Conservation (phyloP, 2,888 invertebrate genomes). For the Drosophila birchii region DNA sequence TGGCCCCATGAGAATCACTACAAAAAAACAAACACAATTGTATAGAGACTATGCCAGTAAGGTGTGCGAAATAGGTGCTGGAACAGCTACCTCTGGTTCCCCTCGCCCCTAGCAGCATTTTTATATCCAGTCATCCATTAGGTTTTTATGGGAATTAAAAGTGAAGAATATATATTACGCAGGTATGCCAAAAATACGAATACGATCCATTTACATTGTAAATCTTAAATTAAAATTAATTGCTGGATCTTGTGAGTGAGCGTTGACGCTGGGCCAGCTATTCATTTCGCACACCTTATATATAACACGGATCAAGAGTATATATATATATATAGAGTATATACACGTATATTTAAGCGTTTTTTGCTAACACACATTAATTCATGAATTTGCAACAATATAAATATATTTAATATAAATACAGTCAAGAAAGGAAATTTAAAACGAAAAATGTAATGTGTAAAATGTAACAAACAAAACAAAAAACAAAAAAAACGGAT, state of each 20-base stretch:
- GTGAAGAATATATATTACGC: not conserved
- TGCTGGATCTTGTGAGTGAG: not conserved
- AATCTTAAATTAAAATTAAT: slow-evolving; percentile 1
- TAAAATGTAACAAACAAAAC: slow-evolving; percentile 30
- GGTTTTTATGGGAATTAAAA: slow-evolving; percentile 9
- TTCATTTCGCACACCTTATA: slow-evolving; percentile 21
- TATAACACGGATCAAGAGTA: slow-evolving; percentile 38
- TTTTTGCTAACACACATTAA: slow-evolving; percentile 74
- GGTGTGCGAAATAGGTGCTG: slow-evolving; percentile 23
- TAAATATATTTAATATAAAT: slow-evolving; percentile 57
- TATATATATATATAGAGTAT: slow-evolving; percentile 22
- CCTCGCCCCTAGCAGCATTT: not conserved
- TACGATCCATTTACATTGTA: slow-evolving; percentile 5
- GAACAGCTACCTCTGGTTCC: not conserved
- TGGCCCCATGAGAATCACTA: slow-evolving; percentile 36
- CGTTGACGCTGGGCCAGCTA: not conserved
- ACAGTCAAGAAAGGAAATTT: slow-evolving; percentile 25
- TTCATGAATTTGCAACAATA: slow-evolving; percentile 61
- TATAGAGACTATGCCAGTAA: slow-evolving; percentile 35
- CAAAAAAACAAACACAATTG: slow-evolving; percentile 30
- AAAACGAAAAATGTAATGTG: slow-evolving; percentile 31
- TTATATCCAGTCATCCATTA: slow-evolving; percentile 16
- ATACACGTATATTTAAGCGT: slow-evolving; percentile 59
- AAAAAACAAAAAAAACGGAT: not conserved
- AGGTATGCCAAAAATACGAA: slow-evolving; percentile 17